phyloP scores from a whole-genome alignment of 2,113 vertebrate genomes.

The Arenaria interpres region DNA sequence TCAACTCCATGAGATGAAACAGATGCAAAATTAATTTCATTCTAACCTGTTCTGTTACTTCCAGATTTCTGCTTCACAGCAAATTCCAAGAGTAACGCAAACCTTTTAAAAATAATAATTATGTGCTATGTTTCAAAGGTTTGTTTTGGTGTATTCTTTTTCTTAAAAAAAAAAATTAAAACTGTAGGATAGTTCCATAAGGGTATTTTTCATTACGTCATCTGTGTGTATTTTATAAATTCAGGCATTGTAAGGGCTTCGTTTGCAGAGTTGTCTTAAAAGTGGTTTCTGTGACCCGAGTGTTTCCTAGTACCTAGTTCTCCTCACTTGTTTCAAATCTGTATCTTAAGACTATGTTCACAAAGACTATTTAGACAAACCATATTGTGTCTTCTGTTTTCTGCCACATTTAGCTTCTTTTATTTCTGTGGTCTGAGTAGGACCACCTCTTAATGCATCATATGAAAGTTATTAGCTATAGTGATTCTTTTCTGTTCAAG shows the following conservation, averaged over 20 bases:
- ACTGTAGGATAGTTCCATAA: background rate
- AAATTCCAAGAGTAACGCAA: background rate
- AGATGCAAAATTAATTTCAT: background rate
- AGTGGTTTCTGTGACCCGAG: background rate
- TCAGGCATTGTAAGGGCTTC: background rate
- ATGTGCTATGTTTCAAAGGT: fast-evolving
- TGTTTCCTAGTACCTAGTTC: background rate
- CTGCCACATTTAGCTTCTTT: background rate
- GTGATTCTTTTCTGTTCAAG: background rate
- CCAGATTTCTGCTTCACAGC: background rate
- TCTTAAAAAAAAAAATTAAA: fast-evolving
- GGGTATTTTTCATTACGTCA: background rate
- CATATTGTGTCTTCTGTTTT: fast-evolving
- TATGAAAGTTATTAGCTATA: background rate
- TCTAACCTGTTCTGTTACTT: background rate
- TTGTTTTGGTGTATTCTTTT: background rate
- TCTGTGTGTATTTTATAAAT: background rate
- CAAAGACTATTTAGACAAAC: background rate
- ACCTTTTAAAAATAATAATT: background rate
- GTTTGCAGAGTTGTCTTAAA: background rate
- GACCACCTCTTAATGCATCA: fast-evolving
- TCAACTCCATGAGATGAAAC: background rate
- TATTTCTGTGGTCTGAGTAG: background rate
- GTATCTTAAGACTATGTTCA: background rate
- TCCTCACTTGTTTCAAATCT: background rate